Evolutionary conservation across 2,797 vertebrate species (phyloP), one percentile per base, ranked within the genome.

Genomic region (Poeciliopsis gracilis): DNA sequence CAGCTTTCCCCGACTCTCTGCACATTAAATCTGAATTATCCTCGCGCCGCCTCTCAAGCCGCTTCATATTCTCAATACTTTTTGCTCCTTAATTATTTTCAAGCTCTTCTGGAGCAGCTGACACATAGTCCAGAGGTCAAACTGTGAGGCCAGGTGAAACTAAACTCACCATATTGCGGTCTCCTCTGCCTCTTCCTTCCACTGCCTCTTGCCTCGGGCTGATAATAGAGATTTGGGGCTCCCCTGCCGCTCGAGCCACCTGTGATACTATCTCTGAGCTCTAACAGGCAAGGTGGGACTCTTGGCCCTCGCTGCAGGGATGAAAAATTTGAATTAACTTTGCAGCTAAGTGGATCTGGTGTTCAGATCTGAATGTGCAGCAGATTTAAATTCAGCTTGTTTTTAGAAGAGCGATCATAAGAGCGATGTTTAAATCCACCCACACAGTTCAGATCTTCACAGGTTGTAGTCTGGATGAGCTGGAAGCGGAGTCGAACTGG

Each of bases 81-180:
- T 70, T 90, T 91, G 93, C 90, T 86, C 92, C 92, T 95, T 96
- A 96, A 96, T 96, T 95, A 95, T 96, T 96, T 96, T 93, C 86
- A 87, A 92, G 94, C 94, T 95, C 93, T 94, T 95, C 92, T 87
- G 93, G 92, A 92, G 93, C 90, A 92, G 83, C 85, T 90, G 94
- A 93, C 94, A 93, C 92, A 72, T 85, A 90, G 92, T 92, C 89
- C 92, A 93, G 95, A 93, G 95, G 95, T 96, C 95, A 96, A 95
- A 96, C 95, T 96, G 95, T 95, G 95, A 94, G 95, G 92, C 94
- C 94, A 95, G 94, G 94, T 95, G 95, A 95, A 94, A 93, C 93
- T 95, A 95, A 96, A 95, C 91, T 93, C 90, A 93, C 95, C 95
- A 95, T 96, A 96, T 96, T 96, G 95, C 88, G 7, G 86, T 90